Evolutionary conservation across 2,797 vertebrate genomes (phyloP).

Genomic region (Pantherophis alleghaniensis): DNA sequence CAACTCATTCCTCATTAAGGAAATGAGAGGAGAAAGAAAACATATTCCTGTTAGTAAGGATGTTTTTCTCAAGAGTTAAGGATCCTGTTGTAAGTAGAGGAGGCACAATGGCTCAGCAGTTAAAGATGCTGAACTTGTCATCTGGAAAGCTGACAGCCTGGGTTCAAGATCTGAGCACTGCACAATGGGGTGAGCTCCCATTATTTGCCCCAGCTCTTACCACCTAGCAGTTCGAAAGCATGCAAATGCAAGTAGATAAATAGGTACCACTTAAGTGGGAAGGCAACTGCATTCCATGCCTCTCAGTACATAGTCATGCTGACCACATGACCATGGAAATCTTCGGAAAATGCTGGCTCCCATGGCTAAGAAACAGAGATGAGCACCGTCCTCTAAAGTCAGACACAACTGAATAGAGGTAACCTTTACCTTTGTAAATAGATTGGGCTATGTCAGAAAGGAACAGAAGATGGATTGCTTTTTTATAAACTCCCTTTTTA

Average conservation of each 20-base stretch:
- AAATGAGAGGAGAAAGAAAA: not conserved
- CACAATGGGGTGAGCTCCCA: not conserved
- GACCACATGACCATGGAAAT: not conserved
- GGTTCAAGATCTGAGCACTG: not conserved
- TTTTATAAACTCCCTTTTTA: not conserved
- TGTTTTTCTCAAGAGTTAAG: not conserved
- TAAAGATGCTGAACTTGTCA: not conserved
- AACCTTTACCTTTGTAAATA: not conserved
- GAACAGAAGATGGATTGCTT: not conserved
- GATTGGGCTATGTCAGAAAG: not conserved
- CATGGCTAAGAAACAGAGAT: not conserved
- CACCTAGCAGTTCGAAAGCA: not conserved
- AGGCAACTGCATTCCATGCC: not conserved
- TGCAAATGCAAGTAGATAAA: not conserved
- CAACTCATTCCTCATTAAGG: not conserved
- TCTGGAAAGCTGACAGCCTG: not conserved
- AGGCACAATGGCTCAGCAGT: not conserved
- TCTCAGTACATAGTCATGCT: not conserved
- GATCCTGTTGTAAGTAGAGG: not conserved
- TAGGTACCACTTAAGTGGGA: not conserved
- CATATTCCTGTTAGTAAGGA: not conserved
- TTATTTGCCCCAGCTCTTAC: not conserved
- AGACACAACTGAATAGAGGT: not conserved
- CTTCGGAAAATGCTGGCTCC: not conserved
- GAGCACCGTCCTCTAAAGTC: not conserved